Base-by-base conservation (phyloP, 2,113 vertebrate genomes). In the Nothocercus julius region DNA sequence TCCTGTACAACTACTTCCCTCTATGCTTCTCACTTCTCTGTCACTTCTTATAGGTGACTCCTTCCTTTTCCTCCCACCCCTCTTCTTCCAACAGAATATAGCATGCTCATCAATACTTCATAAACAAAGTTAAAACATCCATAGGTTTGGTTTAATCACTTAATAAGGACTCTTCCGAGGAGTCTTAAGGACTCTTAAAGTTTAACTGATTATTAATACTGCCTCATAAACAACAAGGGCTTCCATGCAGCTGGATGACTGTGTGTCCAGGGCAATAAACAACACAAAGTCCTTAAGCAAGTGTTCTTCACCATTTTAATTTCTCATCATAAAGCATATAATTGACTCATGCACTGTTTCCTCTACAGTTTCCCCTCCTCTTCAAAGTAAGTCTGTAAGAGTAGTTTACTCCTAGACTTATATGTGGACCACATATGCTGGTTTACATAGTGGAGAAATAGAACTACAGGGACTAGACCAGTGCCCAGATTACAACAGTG, bases 381-480 rank as follows among this genome's bases (percentile, higher is more conserved):
- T n/a, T 13, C 47, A 64, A 70, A 51, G 45, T 42, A 49, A 42
- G 19, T 51, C 21, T 44, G 9, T 27, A 30, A 30, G 1, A 0
- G 9, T 47, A 28, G 5, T 34, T 81, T 36, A 14, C 20, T 56
- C 30, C 0, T 13, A 22, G 63, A 4, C 11, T 51, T 58, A 27
- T 27, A 10, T 3, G 42, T 58, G 20, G 42, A 56, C 12, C 27
- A 56, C 54, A 21, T 58, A 36, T 2, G 0, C 16, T 19, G 56
- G 6, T 13, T 51, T 58, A 36, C 18, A 8, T 4, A 20, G 42
- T 58, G 21, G 42, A 56, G 8, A 58, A 42, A 81, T 1, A 22
- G 32, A 44, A 22, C 7, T 70, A 40, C 5, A 30, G 44, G n/a
- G 30, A 49, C 44, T 24, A 24, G 11, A 45, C 34, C 21, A 63